Evolutionary conservation across 2,113 vertebrate genomes (phyloP), one percentile per base, ranked within the genome.

Genomic region (Phycodurus eques): DNA sequence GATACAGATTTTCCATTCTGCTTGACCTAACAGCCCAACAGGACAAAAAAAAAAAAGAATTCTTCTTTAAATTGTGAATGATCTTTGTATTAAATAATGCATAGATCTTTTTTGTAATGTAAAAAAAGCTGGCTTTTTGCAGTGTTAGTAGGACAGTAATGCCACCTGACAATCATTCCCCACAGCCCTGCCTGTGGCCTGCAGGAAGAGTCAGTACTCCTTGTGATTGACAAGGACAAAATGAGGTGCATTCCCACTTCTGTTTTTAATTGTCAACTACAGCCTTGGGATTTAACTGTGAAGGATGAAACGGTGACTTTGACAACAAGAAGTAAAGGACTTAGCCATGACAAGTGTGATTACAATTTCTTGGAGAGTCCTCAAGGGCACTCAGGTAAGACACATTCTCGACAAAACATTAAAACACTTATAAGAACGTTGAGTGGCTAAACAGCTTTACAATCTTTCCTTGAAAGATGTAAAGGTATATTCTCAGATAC

Each of bases 181-280:
- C 33, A 5, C 83, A 91, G 91, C 89, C 90, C 85, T 77, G 80
- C 68, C 84, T 87, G 81, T 86, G 89, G 83, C 87, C 77, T 75
- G 71, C 85, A 91, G 86, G 84, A 87, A 87, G 74, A 68, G 76
- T 67, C 72, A 70, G 71, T 74, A 51, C 78, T 84, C 73, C 71
- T 57, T 19, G 70, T 93, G 92, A 93, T 93, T 94, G 93, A 94
- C 93, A 94, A 93, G 93, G 91, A 92, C 91, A 91, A 90, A 92
- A 85, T 90, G 90, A 83, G 84, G 79, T 87, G 83, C 79, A 79
- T 90, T 91, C 88, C 83, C 86, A 68, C 83, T 88, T 76, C 84
- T 88, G 92, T 91, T 92, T 91, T 89, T 90, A 89, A 88, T 93
- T 88, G 89, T 91, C 90, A 90, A 90, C 90, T 46, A 20, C 83